A percentile compares a stretch with the other conserved stretches of the same genome.
Evolutionary conservation across 2,113 vertebrate genomes (phyloP).

Genomic region (Istiophorus platypterus): DNA sequence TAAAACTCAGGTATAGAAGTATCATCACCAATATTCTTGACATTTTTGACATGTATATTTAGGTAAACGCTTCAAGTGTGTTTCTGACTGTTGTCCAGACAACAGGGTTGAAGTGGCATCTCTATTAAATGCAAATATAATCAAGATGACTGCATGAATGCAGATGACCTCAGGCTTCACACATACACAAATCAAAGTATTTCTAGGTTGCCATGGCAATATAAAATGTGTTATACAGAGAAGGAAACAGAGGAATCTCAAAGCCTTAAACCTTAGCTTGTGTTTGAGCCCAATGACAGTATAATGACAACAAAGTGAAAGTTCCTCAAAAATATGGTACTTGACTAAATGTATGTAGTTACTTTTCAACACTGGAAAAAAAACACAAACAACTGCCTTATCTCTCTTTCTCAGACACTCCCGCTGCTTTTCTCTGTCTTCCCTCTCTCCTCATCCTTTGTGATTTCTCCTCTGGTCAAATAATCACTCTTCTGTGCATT

Average conservation of each 20-base stretch:
- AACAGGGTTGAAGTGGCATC: neutral
- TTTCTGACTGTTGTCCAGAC: neutral
- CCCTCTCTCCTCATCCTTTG: constrained; percentile 27
- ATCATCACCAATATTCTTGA: too few relatives aligned
- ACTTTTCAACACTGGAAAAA: constrained; percentile 25
- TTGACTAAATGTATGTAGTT: constrained; percentile 42
- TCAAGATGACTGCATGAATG: neutral
- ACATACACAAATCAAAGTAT: constrained; percentile 3
- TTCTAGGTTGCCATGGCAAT: constrained; percentile 7
- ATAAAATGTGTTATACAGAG: neutral
- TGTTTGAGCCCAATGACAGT: constrained; percentile 9
- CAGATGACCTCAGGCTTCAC: neutral
- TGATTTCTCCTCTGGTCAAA: constrained; percentile 58
- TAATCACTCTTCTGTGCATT: constrained; percentile 52
- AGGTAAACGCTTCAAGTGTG: too few relatives aligned
- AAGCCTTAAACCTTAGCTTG: neutral
- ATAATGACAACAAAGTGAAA: too few relatives aligned
- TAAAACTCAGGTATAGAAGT: neutral
- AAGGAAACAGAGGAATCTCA: neutral
- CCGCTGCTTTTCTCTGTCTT: neutral
- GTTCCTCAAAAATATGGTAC: constrained; percentile 12
- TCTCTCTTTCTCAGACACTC: constrained; percentile 49
- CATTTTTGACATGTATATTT: too few relatives aligned
- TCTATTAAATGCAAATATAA: constrained; percentile 1
- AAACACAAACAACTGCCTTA: constrained; percentile 58